Conservation (phyloP, 2,113 vertebrate genomes). For the Oreochromis aureus region DNA sequence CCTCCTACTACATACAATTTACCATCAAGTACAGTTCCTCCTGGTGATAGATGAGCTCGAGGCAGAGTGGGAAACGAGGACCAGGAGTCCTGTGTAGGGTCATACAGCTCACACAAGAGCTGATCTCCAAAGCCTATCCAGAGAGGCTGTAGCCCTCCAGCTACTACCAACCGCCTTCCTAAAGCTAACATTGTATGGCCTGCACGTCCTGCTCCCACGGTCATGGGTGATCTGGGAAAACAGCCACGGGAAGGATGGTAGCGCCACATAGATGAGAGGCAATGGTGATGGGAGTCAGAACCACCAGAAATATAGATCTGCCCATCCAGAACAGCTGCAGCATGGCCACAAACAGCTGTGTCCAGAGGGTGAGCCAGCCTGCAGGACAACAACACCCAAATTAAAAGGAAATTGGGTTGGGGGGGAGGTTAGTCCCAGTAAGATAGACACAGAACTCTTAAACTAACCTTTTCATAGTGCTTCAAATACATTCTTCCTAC, state of each 20-base stretch:
- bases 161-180: neutral
- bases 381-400: neutral
- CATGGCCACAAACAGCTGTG: neutral
- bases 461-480: neutral
- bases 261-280: neutral
- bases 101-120: slow-evolving; percentile 18
- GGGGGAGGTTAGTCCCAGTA: fast-evolving
- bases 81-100: neutral
- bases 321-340: slow-evolving; percentile 4
- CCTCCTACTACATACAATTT: slow-evolving; percentile 6
- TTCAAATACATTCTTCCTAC: neutral
- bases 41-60: neutral
- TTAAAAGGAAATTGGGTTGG: neutral
- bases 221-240: slow-evolving; percentile 9
- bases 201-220: neutral
- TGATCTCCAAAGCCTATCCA: slow-evolving; percentile 17
- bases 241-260: neutral
- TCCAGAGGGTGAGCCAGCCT: neutral
- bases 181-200: slow-evolving; percentile 12
- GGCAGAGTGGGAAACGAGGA: slow-evolving; percentile 2
- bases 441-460: neutral
- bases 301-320: slow-evolving; percentile 17
- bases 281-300: neutral
- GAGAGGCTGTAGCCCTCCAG: slow-evolving; percentile 2
- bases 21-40: neutral